Evolutionary conservation across 2,888 invertebrate genomes (phyloP), one percentile per base, ranked within the genome.

Genomic region (Limnephilus marmoratus): DNA sequence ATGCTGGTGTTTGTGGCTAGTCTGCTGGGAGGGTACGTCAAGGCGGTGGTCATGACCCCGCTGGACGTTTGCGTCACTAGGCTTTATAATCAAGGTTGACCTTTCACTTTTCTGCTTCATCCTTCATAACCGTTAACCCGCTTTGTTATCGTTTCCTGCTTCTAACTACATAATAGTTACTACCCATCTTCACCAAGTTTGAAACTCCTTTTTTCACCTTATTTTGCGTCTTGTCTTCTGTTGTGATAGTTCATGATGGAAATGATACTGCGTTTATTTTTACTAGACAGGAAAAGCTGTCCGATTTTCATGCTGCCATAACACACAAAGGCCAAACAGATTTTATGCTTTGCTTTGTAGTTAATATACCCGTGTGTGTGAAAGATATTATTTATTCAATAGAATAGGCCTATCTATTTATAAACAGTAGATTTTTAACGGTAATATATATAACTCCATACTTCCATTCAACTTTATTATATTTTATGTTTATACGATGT

Each of bases 51-150:
- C 85, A 98, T 99, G 95, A 98, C 98, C 3, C 99, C 99, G 0
- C 98, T 99, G 95, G 99, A 99, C 95, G 98, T 99, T 9, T 97
- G 99, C 92, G 97, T 98, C 93, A 99, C 99, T 0, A 96, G 99
- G 90, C 96, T 99, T 34, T 99, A 98, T 94, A 99, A 99, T 95
- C 99, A 99, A 97, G 97, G 97, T 97, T 95, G 94, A 82, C 1
- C 15, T 91, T 68, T 41, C 31, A 31, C 81, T 81, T 86, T 85
- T 88, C 34, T 90, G 45, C 41, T 34, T 34, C 68, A 85, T 83
- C 24, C 34, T 37, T 83, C 83, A 83, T 37, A 68, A n/a, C 24
- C 9, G 68, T 5, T 86, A 68, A n/a, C 24, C 24, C 9, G 68
- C 24, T 86, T 45, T 49, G n/a, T 53, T 53, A 86, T 86, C 0